Percentiles rank a stretch among this genome's conserved stretches.
Conservation (phyloP, 1,140 invertebrate genomes). For the Habropoda laboriosa region DNA sequence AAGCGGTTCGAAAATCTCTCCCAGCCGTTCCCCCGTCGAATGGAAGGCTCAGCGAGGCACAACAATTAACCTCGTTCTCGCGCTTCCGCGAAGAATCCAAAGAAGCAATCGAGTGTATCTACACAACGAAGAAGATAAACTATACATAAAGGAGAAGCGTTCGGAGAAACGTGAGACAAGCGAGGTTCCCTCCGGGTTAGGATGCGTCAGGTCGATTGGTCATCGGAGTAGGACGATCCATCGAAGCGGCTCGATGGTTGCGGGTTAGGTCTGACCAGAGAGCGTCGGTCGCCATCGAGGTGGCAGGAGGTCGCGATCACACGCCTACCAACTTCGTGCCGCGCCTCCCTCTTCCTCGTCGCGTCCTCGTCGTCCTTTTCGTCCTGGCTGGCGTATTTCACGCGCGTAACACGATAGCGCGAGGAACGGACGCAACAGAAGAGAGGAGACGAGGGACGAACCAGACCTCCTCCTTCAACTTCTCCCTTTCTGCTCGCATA, state of each 20-base stretch:
- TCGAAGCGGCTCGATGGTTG: constrained; percentile 50
- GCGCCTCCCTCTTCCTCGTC: constrained; percentile 25
- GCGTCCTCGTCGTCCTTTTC: constrained; percentile 31
- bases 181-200: constrained; percentile 40
- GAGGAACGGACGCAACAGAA: constrained; percentile 10
- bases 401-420: constrained; percentile 66
- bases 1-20: too few species aligned
- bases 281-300: constrained; percentile 33
- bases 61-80: constrained; percentile 45
- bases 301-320: constrained; percentile 55
- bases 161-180: constrained; percentile 62
- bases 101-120: background rate
- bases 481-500: background rate
- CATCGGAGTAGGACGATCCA: constrained; percentile 64
- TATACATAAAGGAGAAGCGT: background rate
- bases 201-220: constrained; percentile 68
- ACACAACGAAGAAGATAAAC: background rate
- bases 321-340: constrained; percentile 42
- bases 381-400: constrained; percentile 45
- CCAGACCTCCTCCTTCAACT: background rate
- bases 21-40: too few species aligned
- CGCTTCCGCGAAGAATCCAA: constrained; percentile 15
- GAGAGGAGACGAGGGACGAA: background rate
- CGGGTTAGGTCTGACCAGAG: constrained; percentile 24
- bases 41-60: background rate